Base-by-base conservation (phyloP, 2,888 invertebrate species). In the Cephus nigrinus region DNA sequence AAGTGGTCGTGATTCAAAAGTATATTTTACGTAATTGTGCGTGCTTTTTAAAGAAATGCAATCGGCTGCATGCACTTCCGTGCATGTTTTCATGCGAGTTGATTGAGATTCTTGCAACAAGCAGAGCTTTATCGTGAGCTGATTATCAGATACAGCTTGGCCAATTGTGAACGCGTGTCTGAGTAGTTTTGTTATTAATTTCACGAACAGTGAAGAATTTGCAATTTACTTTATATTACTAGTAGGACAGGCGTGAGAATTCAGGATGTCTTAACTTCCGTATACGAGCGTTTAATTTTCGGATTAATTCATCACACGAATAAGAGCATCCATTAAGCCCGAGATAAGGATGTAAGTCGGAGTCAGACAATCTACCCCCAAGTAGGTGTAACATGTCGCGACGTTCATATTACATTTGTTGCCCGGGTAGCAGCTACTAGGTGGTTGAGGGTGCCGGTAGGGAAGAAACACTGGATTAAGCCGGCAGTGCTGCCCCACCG, bases 401-500 rank as follows among this genome's bases (percentile, higher is more conserved):
- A 78, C 78, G 71, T 80, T 80, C 81, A 40, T 73, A 80, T 84
- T 84, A 81, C 80, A 80, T 84, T 80, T 81, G 80, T 80, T 73
- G 73, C 30, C n/a, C 76, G 68, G 76, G 68, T 77, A 72, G 34
- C 76, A 73, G 75, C 34, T 72, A 76, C 74, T 69, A 40, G 73
- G 72, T 31, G 35, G 68, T 33, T 32, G 76, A 36, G 69, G 69
- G 5, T 76, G 76, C 76, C 74, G 76, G 78, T 79, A 81, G 82
- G 82, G 84, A 81, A 81, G 68, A 76, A 35, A 81, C 81, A 68
- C 78, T 81, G 88, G 86, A 87, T 89, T 88, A 87, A 87, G 84
- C 84, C 78, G 83, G 85, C 81, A 84, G 84, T 85, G 86, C 86
- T 83, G 83, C 80, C 83, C 82, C 82, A 82, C 82, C 82, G 83